Evolutionary conservation across 2,113 vertebrate genomes (phyloP).

Genomic region (Pachyramphus minor): DNA sequence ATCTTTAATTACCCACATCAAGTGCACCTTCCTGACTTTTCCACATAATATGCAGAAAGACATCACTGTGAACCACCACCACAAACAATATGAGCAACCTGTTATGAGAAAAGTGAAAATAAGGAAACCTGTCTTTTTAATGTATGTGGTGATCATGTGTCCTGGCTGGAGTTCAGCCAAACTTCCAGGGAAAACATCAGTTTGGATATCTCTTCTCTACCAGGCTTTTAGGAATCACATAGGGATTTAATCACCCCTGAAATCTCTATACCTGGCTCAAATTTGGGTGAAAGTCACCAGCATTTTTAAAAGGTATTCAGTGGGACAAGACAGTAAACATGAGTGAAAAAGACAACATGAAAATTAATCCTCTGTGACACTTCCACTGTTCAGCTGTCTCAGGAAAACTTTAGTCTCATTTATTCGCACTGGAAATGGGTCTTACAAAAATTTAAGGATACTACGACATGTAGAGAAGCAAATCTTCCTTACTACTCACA

Average conservation of each 20-base stretch:
- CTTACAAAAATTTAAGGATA: neutral
- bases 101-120: neutral
- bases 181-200: neutral
- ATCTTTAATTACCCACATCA: neutral
- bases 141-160: accelerated
- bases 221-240: neutral
- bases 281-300: neutral
- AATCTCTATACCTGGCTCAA: neutral
- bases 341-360: neutral
- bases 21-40: neutral
- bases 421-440: neutral
- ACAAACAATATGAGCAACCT: neutral
- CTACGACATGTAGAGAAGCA: neutral
- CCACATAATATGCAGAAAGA: neutral
- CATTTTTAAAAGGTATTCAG: neutral
- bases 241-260: neutral
- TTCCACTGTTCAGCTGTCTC: neutral
- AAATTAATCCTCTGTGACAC: neutral
- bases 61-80: neutral
- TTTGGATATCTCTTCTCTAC: neutral
- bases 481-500: neutral
- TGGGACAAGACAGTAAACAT: neutral
- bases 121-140: neutral
- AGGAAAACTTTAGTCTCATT: neutral
- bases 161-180: neutral